Evolutionary conservation across 2,797 vertebrate genomes (phyloP).

Genomic region (Apogon hyalosoma): DNA sequence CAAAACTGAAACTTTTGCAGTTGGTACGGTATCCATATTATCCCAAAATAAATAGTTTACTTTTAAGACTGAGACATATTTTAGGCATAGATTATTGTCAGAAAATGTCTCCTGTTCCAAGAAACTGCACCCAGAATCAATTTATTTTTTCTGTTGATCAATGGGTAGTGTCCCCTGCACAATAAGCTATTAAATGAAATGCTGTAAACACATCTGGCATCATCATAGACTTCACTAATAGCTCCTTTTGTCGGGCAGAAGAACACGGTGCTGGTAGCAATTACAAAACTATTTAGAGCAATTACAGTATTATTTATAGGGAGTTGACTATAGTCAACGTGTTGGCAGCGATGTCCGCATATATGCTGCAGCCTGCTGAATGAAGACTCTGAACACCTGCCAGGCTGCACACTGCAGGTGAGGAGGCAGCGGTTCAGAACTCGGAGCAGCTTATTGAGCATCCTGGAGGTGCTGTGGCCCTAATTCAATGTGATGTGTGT

Average conservation of each 20-base stretch:
- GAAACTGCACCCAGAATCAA: neutral
- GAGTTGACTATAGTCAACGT: conserved; percentile 3
- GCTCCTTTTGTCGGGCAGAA: conserved; percentile 1
- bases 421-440: conserved; percentile 29
- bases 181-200: conserved; percentile 6
- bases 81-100: neutral
- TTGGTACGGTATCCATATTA: too few relatives aligned
- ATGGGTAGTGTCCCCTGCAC: neutral
- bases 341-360: conserved; percentile 17
- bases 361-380: conserved; percentile 22
- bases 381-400: conserved; percentile 32
- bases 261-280: conserved; percentile 9
- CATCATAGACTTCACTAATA: neutral
- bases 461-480: conserved; percentile 36
- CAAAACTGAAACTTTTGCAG: too few relatives aligned
- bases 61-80: too few relatives aligned
- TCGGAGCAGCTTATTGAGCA: conserved; percentile 20
- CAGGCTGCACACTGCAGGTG: conserved; percentile 36
- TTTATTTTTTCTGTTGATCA: conserved; percentile 3
- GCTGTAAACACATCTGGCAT: conserved; percentile 20
- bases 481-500: conserved; percentile 52
- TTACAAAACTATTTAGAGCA: conserved; percentile 37
- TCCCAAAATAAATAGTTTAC: too few relatives aligned
- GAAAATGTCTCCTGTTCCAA: neutral
- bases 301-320: conserved; percentile 41